Evolutionary conservation across 2,113 vertebrate genomes (phyloP).

Genomic region (Pipa parva): DNA sequence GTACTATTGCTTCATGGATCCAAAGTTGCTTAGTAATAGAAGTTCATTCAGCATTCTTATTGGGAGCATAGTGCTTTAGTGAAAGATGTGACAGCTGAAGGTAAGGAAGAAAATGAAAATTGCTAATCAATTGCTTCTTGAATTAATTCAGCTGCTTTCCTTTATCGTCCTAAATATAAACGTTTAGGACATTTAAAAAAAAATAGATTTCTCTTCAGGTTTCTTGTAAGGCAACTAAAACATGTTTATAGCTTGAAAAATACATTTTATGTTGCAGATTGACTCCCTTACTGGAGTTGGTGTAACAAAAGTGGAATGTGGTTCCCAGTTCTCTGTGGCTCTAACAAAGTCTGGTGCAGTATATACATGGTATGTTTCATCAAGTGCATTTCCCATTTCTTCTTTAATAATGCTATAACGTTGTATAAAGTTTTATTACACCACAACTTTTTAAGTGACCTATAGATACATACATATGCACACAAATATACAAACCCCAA

Average conservation of each 20-base stretch:
- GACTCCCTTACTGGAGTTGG: slow-evolving; percentile 95
- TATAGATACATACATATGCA: no score
- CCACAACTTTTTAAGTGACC: no score
- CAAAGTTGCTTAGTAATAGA: slow-evolving; percentile 3
- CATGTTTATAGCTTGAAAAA: neutral
- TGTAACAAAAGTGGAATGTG: slow-evolving; percentile 95
- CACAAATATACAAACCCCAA: no score
- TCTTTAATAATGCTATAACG: no score
- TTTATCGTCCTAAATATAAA: neutral
- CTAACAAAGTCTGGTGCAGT: slow-evolving; percentile 94
- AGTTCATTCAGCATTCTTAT: neutral
- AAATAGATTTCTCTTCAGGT: neutral
- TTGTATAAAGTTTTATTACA: no score
- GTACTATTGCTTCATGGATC: no score
- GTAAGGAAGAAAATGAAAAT: neutral
- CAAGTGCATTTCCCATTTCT: no score
- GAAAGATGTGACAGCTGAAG: slow-evolving; percentile 7
- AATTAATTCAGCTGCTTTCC: neutral
- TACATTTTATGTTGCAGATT: slow-evolving; percentile 65
- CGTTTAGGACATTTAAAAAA: neutral
- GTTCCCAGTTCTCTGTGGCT: slow-evolving; percentile 95
- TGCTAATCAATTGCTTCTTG: neutral
- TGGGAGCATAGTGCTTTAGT: neutral
- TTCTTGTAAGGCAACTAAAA: neutral
- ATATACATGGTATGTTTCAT: slow-evolving; percentile 90